Percentiles rank a stretch among this genome's conserved stretches.
Evolutionary conservation across 2,113 vertebrate genomes (phyloP).

Genomic region (Pseudonaja textilis): DNA sequence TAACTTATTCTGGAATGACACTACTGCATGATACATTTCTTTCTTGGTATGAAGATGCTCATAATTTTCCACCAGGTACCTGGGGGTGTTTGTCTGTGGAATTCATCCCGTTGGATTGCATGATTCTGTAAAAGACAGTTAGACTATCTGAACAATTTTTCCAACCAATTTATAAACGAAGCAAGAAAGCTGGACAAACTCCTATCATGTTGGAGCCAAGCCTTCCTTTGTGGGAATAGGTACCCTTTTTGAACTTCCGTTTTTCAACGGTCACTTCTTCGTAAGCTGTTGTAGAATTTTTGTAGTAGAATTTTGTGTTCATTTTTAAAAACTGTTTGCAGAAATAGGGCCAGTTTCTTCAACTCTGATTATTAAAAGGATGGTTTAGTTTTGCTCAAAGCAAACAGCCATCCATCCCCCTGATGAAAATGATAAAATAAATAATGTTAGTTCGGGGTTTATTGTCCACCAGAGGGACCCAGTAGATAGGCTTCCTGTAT

Average conservation of each 20-base stretch:
- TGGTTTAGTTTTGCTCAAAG: background rate
- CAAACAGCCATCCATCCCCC: background rate
- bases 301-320: background rate
- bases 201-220: background rate
- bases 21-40: background rate
- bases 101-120: background rate
- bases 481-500: background rate
- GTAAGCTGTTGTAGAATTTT: background rate
- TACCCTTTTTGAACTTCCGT: rapidly evolving
- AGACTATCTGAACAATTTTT: background rate
- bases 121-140: background rate
- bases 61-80: background rate
- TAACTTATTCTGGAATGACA: background rate
- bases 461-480: background rate
- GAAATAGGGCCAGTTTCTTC: background rate
- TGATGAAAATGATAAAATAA: background rate
- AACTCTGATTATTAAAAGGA: background rate
- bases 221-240: background rate
- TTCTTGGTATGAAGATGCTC: background rate
- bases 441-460: background rate
- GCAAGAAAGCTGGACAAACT: background rate
- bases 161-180: background rate
- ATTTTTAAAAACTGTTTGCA: conserved; percentile 9
- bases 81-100: background rate
- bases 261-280: conserved; percentile 16